phyloP scores from a whole-genome alignment of 2,888 invertebrate species.

The Psylliodes chrysocephalus region DNA sequence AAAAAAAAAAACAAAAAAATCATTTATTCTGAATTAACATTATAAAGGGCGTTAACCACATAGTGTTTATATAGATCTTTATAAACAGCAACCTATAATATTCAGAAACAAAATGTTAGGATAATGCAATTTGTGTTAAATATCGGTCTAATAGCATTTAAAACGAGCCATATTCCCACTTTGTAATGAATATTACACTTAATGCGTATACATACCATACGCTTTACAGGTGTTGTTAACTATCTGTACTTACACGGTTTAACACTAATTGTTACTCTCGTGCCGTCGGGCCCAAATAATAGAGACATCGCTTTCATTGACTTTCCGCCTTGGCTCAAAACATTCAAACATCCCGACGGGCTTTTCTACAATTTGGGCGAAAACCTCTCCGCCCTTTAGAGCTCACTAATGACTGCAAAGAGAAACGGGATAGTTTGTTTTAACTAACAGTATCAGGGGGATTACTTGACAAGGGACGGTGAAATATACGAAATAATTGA shows the following conservation, averaged over 20 bases:
- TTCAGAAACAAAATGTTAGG: no score
- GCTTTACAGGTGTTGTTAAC: background rate
- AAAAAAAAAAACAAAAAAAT: no score
- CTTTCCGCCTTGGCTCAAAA: background rate
- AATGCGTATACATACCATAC: background rate
- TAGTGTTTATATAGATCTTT: no score
- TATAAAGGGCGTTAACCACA: no score
- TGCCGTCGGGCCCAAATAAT: background rate
- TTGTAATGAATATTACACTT: background rate
- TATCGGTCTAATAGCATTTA: background rate
- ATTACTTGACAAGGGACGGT: slow-evolving; percentile 5
- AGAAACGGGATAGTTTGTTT: slow-evolving; percentile 7
- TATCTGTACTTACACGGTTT: background rate
- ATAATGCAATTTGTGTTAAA: background rate
- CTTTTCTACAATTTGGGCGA: slow-evolving; percentile 4
- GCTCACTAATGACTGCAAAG: slow-evolving; percentile 7
- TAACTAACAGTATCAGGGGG: slow-evolving; percentile 8
- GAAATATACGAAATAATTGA: slow-evolving; percentile 3
- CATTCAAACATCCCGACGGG: background rate
- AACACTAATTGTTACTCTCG: background rate
- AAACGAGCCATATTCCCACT: background rate
- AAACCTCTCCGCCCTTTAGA: slow-evolving; percentile 2
- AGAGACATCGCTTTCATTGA: background rate
- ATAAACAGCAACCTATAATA: no score
- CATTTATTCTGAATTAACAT: no score